These are phyloP conservation scores for Autographa gamma DNA, from an alignment of 2,888 invertebrate genomes.

Conservation along the genomic window DNA sequence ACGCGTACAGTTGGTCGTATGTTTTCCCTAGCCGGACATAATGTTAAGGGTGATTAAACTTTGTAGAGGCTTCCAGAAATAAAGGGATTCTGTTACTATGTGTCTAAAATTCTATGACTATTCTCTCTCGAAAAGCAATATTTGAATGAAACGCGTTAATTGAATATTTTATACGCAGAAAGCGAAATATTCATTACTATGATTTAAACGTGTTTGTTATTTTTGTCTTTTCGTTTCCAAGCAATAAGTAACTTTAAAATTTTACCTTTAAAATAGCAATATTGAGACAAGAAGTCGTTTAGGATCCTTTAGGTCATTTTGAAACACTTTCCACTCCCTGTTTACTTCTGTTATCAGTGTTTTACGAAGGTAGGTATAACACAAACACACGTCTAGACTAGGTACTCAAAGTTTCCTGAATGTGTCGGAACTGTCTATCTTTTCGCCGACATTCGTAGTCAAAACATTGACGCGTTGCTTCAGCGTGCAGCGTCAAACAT, in stretches of 20 bases:
- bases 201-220: no score
- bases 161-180: no score
- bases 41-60: neutral
- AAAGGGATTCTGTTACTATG: neutral
- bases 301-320: neutral
- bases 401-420: neutral
- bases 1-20: constrained; percentile 5
- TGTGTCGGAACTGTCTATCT: constrained; percentile 4
- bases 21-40: constrained; percentile 8
- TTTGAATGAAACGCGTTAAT: no score
- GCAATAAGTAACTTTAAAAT: no score
- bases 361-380: neutral
- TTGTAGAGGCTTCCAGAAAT: neutral
- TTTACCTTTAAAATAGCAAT: neutral
- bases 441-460: neutral
- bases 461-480: neutral
- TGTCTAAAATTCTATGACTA: neutral
- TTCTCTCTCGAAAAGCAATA: no score
- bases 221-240: no score
- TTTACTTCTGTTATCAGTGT: neutral
- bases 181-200: no score
- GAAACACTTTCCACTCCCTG: neutral
- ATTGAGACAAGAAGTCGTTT: neutral
- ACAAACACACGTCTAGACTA: neutral
- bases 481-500: neutral